Base-by-base conservation (phyloP, 2,888 invertebrate species). In the Leptinotarsa haldemani region DNA sequence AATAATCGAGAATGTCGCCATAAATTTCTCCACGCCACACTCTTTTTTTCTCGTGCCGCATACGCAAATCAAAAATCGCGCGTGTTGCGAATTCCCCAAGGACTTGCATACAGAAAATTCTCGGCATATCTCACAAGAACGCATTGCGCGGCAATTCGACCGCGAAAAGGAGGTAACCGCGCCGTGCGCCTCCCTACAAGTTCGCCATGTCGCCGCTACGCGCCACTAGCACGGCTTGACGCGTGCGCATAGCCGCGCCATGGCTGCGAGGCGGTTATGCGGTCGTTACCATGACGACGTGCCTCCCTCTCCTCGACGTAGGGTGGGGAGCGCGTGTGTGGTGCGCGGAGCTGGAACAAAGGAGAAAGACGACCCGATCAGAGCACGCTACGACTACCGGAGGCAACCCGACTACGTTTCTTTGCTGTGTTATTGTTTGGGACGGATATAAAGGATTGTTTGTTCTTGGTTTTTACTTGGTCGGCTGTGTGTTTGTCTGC, bases 211-310 rank as follows among this genome's bases (percentile, higher is more conserved):
- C 82, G 76, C 82, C 81, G 81, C 81, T 74, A 76, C 82, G 83
- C 84, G 83, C 82, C 84, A 81, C 84, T 80, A 75, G 77, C 74
- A 77, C 48, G 71, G 76, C 75, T 81, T 77, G 74, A 78, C 83
- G 83, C 85, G 79, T 78, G 85, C 85, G 83, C 83, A 71, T 50
- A 74, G 40, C 78, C 80, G 83, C 82, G 81, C 86, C 85, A 88
- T 88, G 88, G 87, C 87, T 85, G 87, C 88, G 83, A 87, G 88
- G 88, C 88, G 88, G 88, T 87, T 86, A 87, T 88, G 88, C 86
- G 87, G 86, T 85, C 84, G 87, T 88, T 83, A 83, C 86, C 87
- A 85, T 88, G 85, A 84, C 86, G 84, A 88, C 88, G 83, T 66
- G 63, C 71, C 78, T 79, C 80, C 77, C 78, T 67, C 73, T 70